These are phyloP conservation scores for Elephas maximus DNA, from an alignment of 2,113 vertebrate species.

Conservation along the genomic window DNA sequence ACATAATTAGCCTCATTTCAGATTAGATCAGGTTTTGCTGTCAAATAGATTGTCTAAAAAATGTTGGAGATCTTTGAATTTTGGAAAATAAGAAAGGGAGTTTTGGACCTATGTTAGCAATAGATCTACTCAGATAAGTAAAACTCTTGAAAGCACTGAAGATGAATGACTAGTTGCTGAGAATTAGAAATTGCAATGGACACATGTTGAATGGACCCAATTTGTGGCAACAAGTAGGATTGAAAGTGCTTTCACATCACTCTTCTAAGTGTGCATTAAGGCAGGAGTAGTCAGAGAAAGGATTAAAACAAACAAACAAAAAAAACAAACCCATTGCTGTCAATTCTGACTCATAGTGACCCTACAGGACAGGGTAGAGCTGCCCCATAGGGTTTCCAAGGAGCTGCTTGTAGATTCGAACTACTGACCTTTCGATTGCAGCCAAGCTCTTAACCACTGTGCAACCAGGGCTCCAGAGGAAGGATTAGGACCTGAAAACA, in stretches of 20 bases:
- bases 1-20: conserved; percentile 35
- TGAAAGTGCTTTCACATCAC: background rate
- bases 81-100: background rate
- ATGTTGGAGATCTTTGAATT: background rate
- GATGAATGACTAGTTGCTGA: background rate
- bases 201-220: background rate
- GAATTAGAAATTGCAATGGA: background rate
- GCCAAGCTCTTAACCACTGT: no score
- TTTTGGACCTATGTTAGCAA: background rate
- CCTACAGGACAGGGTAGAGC: no score
- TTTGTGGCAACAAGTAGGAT: background rate
- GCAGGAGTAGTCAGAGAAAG: background rate
- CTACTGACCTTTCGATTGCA: no score
- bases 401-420: no score
- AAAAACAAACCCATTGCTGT: no score
- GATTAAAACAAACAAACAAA: no score
- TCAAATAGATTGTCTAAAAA: background rate
- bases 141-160: background rate
- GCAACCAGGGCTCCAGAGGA: background rate
- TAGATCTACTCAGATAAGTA: background rate
- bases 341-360: no score
- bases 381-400: no score
- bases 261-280: background rate
- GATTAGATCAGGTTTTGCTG: conserved; percentile 11
- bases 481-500: background rate